Base-by-base conservation (phyloP, 1,140 invertebrate species). In the Heliconius melpomene region DNA sequence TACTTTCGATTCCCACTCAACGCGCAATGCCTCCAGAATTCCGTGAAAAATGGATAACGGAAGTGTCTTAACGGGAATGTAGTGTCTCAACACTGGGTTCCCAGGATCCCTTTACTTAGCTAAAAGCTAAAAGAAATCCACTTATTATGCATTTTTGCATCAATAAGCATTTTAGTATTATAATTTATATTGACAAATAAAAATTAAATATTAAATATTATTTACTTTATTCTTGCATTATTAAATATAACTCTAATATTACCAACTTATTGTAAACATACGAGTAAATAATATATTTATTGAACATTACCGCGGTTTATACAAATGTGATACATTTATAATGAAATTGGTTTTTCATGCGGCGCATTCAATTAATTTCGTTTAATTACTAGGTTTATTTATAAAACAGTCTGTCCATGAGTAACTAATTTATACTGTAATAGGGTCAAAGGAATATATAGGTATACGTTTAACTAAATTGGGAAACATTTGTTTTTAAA, bases 321-420 rank as follows among this genome's bases (percentile, higher is more conserved):
- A 66, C 60, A 26, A 66, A 66, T 66, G 60, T 29, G n/a, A 66
- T 66, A 66, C 60, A 66, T 66, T 66, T 26, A 66, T 66, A 66
- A 66, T 66, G 60, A 66, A 66, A 66, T 66, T 66, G 60, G 60
- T 66, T 66, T 66, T 66, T 66, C 60, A 66, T 66, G 60, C 57
- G 57, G 57, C 11, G 29, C 11, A 16, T 66, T 66, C 60, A 66
- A 66, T 66, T 66, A 66, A 66, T 66, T 66, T 66, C 60, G 38
- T 74, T 40, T 40, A 74, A 74, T 74, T 74, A 74, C 46, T 74
- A 20, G 46, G 46, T 46, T 74, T 50, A 74, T 74, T 74, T 74
- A 74, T 74, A 46, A 46, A 74, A 74, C 46, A 74, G 23, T 20
- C 38, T 29, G 50, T 46, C 46, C 72, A 50, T 74, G 40, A 74